Evolutionary conservation across 2,797 vertebrate genomes (phyloP).

Genomic region (Halcyon badia): DNA sequence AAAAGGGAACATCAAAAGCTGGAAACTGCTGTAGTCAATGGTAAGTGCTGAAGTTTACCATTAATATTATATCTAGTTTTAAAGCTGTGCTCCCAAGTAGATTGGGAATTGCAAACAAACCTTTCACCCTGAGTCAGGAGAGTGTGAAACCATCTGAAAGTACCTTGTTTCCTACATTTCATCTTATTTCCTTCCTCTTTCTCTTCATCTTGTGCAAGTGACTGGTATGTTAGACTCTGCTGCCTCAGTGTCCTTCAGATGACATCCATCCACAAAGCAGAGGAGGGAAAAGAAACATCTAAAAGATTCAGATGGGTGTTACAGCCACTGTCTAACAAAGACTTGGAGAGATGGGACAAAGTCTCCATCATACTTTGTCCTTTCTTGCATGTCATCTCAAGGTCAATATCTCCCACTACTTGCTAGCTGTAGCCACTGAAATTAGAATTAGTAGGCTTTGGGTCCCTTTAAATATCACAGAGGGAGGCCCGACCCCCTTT

Average conservation of each 20-base stretch:
- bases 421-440: conserved; percentile 32
- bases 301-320: not conserved
- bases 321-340: not conserved
- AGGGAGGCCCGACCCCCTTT: conserved; percentile 51
- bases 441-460: conserved; percentile 45
- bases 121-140: not conserved
- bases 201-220: not conserved
- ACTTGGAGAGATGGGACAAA: not conserved
- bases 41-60: not conserved
- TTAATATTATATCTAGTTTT: not conserved
- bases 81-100: not conserved
- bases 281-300: not conserved
- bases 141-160: not conserved
- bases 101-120: not conserved
- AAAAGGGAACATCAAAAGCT: not conserved
- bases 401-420: conserved; percentile 33
- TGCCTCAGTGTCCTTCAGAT: not conserved
- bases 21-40: not conserved
- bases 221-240: not conserved
- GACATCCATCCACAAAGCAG: not conserved
- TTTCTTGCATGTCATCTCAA: conserved; percentile 1
- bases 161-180: not conserved
- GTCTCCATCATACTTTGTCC: not conserved
- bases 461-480: conserved; percentile 47
- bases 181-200: not conserved